These are phyloP conservation scores for Marronus borbonicus DNA, from an alignment of 2,888 invertebrate species.

Conservation along the genomic window DNA sequence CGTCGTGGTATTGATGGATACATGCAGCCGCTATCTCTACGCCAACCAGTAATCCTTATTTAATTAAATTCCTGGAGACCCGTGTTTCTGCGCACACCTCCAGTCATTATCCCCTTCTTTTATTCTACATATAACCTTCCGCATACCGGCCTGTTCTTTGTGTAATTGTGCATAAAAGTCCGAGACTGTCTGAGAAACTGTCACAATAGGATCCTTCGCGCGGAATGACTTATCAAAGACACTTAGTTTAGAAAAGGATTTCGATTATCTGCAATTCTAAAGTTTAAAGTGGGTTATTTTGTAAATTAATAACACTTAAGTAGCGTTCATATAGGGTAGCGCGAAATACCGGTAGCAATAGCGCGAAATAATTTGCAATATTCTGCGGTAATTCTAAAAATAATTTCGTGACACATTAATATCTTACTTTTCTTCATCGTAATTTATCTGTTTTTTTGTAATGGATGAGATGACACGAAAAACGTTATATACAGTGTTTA, in stretches of 20 bases:
- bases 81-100: conserved; percentile 65
- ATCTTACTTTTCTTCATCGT: too few species aligned
- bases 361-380: too few species aligned
- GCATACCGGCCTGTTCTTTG: conserved; percentile 69
- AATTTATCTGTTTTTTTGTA: too few species aligned
- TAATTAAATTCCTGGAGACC: conserved; percentile 69
- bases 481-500: too few species aligned
- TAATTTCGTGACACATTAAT: too few species aligned
- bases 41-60: conserved; percentile 67
- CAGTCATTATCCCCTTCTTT: conserved; percentile 69
- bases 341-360: too few species aligned
- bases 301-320: background rate
- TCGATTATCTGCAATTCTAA: background rate
- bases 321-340: background rate
- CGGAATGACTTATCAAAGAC: conserved; percentile 66
- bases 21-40: conserved; percentile 43
- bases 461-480: too few species aligned
- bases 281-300: background rate
- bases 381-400: too few species aligned
- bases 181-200: conserved; percentile 61
- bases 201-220: conserved; percentile 65
- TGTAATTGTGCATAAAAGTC: conserved; percentile 68
- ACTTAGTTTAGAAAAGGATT: conserved; percentile 11
- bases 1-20: conserved; percentile 25
- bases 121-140: conserved; percentile 71